Evolutionary conservation across 2,797 vertebrate genomes (phyloP), one percentile per base, ranked within the genome.

Genomic region (Heterohyrax brucei): DNA sequence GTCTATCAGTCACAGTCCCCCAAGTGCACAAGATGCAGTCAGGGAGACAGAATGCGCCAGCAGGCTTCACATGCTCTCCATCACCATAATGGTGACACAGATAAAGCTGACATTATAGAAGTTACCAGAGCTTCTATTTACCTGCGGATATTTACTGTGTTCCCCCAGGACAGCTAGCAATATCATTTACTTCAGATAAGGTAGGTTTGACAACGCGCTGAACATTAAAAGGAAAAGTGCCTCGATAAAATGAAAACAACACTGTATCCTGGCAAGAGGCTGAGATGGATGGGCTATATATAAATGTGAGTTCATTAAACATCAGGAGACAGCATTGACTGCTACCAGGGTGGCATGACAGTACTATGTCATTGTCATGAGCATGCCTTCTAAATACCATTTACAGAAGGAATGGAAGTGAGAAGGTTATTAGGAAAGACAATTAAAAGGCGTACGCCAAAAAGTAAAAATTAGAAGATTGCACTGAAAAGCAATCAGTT

Each of bases 141-240:
- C 93, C 79, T 86, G 30, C 64, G 86, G 89, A 94, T 95, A 96
- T 95, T 97, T 92, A 96, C 94, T 83, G 81, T 87, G 86, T 77
- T 95, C 80, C 77, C 91, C 44, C 13, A 93, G 75, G 96, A 96
- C 75, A 92, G 39, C 50, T 72, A 77, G 93, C 53, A 94, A 95
- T 92, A 97, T 96, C 92, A 96, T 92, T 96, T 96, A 95, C 68
- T 84, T 95, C 79, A 33, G 87, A 96, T 95, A 97, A 96, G 77
- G 50, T 87, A 86, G 64, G 48, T 86, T 76, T 95, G 93, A 97
- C 93, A 97, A 88, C 3, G 9, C 33, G 33, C 56, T n/a, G 82
- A 87, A 93, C 83, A 91, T 93, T 97, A 95, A 91, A 96, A 84
- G 84, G 75, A 93, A 96, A 96, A 95, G 87, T 80, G 78, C 66